Evolutionary conservation across 2,113 vertebrate species (phyloP), one percentile per base, ranked within the genome.

Genomic region (Scomber colias): DNA sequence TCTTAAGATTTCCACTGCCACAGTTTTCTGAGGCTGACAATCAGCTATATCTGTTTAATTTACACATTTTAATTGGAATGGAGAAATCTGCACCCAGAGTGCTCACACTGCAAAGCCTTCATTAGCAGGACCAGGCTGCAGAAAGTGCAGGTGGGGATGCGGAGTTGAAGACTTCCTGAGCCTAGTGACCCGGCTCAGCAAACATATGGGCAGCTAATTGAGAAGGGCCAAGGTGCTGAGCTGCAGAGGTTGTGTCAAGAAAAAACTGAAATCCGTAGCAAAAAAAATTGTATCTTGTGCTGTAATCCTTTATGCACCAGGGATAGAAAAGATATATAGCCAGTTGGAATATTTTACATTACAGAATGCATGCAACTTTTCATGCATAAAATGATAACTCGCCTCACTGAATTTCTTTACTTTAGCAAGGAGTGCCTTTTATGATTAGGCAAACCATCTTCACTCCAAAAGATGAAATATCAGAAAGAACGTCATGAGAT

Each of bases 1-100:
- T 66, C 24, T 63, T 48, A 40, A 35, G n/a, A 73, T 74, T 66
- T 82, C 62, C n/a, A 45, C 55, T 46, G 46, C 5, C 12, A 6
- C 19, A 73, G 70, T 62, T 64, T 77, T 60, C 71, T 84, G 49
- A 75, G 76, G 83, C 79, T 86, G 87, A 92, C 81, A 78, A 81
- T 89, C 76, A 82, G 82, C 82, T 78, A 75, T 63, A 67, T 87
- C 74, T 71, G 81, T 90, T 89, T 87, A 91, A 95, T 94, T 92
- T 92, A 89, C 90, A 93, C 89, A 85, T 94, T 95, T 93, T 94
- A 95, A 95, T 94, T 93, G 94, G 93, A 81, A 83, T 49, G 67
- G 85, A 87, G 87, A 54, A 76, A 76, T 45, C 40, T 50, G 76
- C 72, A 77, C 84, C 75, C 75, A 70, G 71, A 88, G 88, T 75